Evolutionary conservation across 92 coral and sea anemone species (phyloP).

Genomic region (Muricea muricata): DNA sequence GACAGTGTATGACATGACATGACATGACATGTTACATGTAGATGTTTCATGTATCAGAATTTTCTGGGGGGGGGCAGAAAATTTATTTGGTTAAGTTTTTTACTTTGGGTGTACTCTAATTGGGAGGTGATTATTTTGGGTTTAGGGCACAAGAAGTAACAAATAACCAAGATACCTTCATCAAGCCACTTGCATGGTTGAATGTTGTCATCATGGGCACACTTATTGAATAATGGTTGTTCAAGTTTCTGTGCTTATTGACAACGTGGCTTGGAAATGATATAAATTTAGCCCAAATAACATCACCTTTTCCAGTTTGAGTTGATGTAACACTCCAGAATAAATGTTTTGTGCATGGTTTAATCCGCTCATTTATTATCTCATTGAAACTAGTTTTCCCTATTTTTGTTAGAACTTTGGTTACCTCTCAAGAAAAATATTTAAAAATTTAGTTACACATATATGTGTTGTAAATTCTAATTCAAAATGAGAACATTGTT

Average conservation of each 20-base stretch:
- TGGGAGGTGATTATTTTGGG: no score
- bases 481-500: no score
- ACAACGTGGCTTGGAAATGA: constrained; percentile 63
- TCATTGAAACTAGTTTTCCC: constrained; percentile 29
- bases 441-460: background rate
- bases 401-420: background rate
- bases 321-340: constrained; percentile 70
- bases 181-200: constrained; percentile 48
- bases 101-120: no score
- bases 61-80: no score
- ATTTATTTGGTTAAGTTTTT: no score
- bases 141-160: no score
- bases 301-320: constrained; percentile 22
- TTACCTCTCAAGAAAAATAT: background rate
- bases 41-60: no score
- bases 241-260: constrained; percentile 47
- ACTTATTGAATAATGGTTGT: constrained; percentile 50
- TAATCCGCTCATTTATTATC: constrained; percentile 54
- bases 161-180: no score
- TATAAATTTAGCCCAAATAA: constrained; percentile 49
- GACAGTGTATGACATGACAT: no score
- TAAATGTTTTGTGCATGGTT: constrained; percentile 62
- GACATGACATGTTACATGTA: no score
- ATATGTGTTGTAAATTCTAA: no score
- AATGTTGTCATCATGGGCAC: constrained; percentile 53